Percentiles rank a stretch among this genome's conserved stretches.
Evolutionary conservation across 2,113 vertebrate genomes (phyloP).

Genomic region (Motacilla alba): DNA sequence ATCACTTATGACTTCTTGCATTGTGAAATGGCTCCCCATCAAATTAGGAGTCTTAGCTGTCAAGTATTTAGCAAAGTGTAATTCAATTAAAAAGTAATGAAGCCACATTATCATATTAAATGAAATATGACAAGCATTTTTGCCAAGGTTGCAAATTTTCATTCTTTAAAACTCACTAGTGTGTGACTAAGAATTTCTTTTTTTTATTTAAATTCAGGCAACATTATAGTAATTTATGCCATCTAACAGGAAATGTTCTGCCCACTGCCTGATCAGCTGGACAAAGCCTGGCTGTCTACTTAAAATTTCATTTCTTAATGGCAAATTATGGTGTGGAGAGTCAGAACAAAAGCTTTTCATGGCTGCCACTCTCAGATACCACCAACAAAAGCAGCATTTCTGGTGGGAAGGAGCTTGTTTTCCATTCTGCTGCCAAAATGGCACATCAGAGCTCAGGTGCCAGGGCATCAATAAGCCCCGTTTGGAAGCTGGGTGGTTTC

Average conservation of each 20-base stretch:
- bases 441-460: background rate
- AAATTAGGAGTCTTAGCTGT: background rate
- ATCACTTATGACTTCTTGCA: conserved; percentile 7
- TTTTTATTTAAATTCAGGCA: background rate
- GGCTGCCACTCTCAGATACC: background rate
- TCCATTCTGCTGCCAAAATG: background rate
- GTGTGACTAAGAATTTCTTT: background rate
- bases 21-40: conserved; percentile 13
- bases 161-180: background rate
- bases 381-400: background rate
- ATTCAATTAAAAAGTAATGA: conserved; percentile 62
- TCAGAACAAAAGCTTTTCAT: background rate
- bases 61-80: conserved; percentile 34
- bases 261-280: background rate
- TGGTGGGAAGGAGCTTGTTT: background rate
- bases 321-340: background rate
- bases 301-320: background rate
- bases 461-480: background rate
- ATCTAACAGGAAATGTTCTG: background rate
- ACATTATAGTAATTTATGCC: background rate
- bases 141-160: background rate
- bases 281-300: background rate
- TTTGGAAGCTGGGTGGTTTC: background rate
- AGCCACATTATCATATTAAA: conserved; percentile 48
- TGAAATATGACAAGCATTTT: conserved; percentile 35